Evolutionary conservation across 1,140 invertebrate species (phyloP).

Genomic region (Microplitis mediator): DNA sequence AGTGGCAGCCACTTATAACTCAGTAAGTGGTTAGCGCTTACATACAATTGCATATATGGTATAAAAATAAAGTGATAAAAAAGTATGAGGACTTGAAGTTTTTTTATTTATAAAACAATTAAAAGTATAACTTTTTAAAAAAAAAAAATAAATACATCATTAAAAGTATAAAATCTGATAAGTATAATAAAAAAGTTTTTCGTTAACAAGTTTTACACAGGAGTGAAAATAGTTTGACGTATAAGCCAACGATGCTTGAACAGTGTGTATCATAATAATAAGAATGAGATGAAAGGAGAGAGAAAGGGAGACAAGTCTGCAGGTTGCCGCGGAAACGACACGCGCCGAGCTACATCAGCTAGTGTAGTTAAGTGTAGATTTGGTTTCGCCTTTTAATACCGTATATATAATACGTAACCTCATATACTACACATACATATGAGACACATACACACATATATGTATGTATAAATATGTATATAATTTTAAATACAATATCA

Average conservation of each 20-base stretch:
- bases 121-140: too few relatives aligned
- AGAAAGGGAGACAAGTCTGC: conserved; percentile 5
- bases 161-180: not conserved
- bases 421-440: too few relatives aligned
- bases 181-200: too few relatives aligned
- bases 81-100: too few relatives aligned
- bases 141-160: not conserved
- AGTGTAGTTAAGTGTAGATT: too few relatives aligned
- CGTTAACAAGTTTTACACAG: not conserved
- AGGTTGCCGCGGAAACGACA: conserved; percentile 27
- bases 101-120: too few relatives aligned
- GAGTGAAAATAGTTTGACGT: not conserved
- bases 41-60: not conserved
- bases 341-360: conserved; percentile 47
- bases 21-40: not conserved
- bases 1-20: conserved; percentile 23
- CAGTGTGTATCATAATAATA: not conserved
- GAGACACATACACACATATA: not conserved
- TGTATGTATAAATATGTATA: not conserved
- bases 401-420: too few relatives aligned
- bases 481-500: not conserved
- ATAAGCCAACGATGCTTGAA: not conserved
- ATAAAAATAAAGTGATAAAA: not conserved
- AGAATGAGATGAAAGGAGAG: not conserved
- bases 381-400: too few relatives aligned